phyloP scores from a whole-genome alignment of 2,797 vertebrate genomes.

The Carcharodon carcharias region DNA sequence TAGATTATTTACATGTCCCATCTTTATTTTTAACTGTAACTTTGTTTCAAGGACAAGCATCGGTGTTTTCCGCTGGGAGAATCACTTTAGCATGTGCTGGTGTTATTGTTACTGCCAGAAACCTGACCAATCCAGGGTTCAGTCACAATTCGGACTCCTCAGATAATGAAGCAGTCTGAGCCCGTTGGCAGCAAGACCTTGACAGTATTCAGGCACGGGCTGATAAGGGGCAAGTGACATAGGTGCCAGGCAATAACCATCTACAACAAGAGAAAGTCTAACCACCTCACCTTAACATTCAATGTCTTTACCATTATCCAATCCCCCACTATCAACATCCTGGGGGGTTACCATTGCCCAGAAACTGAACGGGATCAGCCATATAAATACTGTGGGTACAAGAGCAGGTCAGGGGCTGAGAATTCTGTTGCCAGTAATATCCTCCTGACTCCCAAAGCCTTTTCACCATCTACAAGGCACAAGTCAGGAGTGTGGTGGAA shows the following conservation, averaged over 20 bases:
- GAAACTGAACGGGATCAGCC: neutral
- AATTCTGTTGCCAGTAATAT: neutral
- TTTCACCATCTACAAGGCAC: neutral
- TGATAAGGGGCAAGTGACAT: neutral
- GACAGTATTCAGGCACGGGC: neutral
- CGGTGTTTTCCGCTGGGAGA: slow-evolving; percentile 9
- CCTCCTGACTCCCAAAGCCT: neutral
- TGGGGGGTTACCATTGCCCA: neutral
- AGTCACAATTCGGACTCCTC: neutral
- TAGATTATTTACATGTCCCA: neutral
- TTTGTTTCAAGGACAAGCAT: neutral
- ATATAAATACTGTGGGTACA: neutral
- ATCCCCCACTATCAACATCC: neutral
- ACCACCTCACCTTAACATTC: neutral
- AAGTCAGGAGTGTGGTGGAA: neutral
- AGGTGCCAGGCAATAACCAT: neutral
- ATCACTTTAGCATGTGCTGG: neutral
- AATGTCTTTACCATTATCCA: neutral
- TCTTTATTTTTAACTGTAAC: neutral
- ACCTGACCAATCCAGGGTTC: neutral
- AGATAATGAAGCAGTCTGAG: neutral
- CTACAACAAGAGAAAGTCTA: neutral
- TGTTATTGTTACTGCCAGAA: neutral
- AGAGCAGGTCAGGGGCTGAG: neutral
- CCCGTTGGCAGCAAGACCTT: neutral